These are phyloP conservation scores for Volucella zonaria DNA, from an alignment of 2,888 invertebrate genomes.

Conservation along the genomic window DNA sequence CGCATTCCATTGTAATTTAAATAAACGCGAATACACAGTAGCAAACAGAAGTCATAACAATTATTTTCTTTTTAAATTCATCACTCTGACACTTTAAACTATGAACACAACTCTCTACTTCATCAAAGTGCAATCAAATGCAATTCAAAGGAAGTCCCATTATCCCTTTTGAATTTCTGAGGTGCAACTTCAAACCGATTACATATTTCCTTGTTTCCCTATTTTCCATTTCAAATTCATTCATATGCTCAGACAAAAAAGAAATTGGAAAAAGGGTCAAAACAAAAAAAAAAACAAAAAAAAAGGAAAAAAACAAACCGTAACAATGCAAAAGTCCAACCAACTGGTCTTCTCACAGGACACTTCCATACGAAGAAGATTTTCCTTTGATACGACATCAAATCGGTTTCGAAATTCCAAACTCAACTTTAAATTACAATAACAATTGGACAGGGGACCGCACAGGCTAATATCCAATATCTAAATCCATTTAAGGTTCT, in stretches of 20 bases:
- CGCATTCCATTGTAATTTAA: no score
- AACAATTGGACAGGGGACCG: constrained; percentile 47
- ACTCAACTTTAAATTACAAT: constrained; percentile 68
- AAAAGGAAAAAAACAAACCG: constrained; percentile 41
- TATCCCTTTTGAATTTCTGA: background rate
- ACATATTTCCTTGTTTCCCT: background rate
- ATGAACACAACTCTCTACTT: background rate
- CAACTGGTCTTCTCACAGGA: constrained; percentile 49
- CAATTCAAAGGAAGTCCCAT: constrained; percentile 5
- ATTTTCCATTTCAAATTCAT: constrained; percentile 39
- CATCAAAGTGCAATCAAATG: constrained; percentile 24
- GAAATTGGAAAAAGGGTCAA: constrained; percentile 15
- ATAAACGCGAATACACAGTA: no score
- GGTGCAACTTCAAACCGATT: constrained; percentile 40
- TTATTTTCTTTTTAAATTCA: no score
- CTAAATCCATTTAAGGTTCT: constrained; percentile 37
- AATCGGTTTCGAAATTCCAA: constrained; percentile 53
- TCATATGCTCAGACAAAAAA: constrained; percentile 25
- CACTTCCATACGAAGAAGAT: constrained; percentile 31
- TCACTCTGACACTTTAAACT: no score
- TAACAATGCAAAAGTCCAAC: constrained; percentile 61
- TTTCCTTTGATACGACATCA: constrained; percentile 61
- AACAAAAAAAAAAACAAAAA: background rate
- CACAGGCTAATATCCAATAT: constrained; percentile 42
- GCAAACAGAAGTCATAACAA: no score